Evolutionary conservation across 1,140 invertebrate species (phyloP).

Genomic region (Drosophila insularis): DNA sequence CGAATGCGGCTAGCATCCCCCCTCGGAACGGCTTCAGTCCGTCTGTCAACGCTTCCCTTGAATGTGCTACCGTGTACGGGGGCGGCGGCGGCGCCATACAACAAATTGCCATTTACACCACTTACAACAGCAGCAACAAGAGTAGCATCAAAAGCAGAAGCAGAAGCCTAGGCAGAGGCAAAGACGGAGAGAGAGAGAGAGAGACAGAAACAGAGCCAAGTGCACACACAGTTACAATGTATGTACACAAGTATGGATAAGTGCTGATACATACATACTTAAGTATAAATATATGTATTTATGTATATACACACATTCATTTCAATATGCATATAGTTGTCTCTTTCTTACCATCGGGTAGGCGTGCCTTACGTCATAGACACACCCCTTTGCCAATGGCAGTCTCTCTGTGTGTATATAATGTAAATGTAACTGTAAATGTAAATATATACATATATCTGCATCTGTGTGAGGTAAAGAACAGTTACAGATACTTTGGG

Average conservation of each 20-base stretch:
- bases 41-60: constrained; percentile 51
- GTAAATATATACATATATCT: neutral
- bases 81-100: constrained; percentile 31
- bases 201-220: too few relatives aligned
- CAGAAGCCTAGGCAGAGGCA: neutral
- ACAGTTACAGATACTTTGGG: constrained; percentile 54
- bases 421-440: neutral
- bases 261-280: neutral
- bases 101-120: constrained; percentile 78
- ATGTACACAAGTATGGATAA: neutral
- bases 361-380: constrained; percentile 50
- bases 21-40: constrained; percentile 29
- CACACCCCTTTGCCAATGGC: constrained; percentile 74
- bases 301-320: neutral
- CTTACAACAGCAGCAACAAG: constrained; percentile 61
- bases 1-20: constrained; percentile 43
- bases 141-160: constrained; percentile 19
- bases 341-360: constrained; percentile 38
- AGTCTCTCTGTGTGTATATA: constrained; percentile 29
- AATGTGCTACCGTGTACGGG: constrained; percentile 62
- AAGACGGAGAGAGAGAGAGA: too few relatives aligned
- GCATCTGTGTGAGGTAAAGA: constrained; percentile 12
- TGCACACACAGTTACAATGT: constrained; percentile 37
- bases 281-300: neutral
- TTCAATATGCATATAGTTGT: constrained; percentile 48